Evolutionary conservation across 2,797 vertebrate species (phyloP).

Genomic region (Urosaurus nigricauda): DNA sequence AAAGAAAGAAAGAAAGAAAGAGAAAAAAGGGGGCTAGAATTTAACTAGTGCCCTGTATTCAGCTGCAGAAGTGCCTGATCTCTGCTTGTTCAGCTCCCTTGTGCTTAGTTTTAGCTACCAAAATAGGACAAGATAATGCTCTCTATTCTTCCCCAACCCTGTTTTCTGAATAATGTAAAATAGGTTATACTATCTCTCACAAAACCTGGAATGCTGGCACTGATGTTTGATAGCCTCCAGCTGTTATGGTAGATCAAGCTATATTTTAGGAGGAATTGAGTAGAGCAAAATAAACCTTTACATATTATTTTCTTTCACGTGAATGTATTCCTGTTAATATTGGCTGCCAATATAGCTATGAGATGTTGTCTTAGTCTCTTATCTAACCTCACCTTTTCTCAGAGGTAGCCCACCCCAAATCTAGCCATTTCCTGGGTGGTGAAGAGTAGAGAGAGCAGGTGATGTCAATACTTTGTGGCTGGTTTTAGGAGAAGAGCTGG

Average conservation of each 20-base stretch:
- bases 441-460: no score
- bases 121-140: neutral
- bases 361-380: no score
- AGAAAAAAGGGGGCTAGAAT: neutral
- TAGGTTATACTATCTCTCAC: neutral
- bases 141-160: neutral
- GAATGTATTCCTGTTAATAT: no score
- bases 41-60: neutral
- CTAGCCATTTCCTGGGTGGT: no score
- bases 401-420: no score
- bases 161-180: neutral
- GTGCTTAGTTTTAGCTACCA: neutral
- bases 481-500: no score
- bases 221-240: neutral
- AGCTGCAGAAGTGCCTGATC: neutral
- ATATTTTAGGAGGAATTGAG: neutral
- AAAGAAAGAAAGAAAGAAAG: no score
- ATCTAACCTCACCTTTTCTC: no score
- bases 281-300: constrained; percentile 3
- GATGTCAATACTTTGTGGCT: no score
- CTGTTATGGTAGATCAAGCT: neutral
- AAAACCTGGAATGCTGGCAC: neutral
- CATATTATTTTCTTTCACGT: no score
- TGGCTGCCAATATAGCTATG: no score
- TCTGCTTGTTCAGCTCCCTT: neutral